Evolutionary conservation across 1,140 invertebrate species (phyloP), one percentile per base, ranked within the genome.

Genomic region (Batillaria attramentaria): DNA sequence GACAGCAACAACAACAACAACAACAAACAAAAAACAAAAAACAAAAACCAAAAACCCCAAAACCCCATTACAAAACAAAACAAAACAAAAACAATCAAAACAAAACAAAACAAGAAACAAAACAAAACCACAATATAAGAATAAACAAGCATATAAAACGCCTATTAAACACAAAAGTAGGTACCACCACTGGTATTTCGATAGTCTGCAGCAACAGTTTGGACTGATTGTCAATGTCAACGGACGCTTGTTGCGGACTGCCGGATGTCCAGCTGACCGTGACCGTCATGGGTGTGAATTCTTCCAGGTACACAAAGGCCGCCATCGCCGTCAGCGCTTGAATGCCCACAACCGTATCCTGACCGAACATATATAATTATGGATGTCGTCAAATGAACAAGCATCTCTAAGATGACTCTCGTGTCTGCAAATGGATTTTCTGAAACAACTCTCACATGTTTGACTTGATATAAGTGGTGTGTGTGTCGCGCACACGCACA

Each of bases 291-390:
- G 73, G 60, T 18, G 50, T 28, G 39, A 72, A 60, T 24, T 54
- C 41, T 4, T 37, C 4, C 5, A 37, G n/a, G 72, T 76, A 78
- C 0, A 76, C 16, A 1, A 57, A 20, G 3, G 20, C 33, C 18
- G 72, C 57, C 35, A 75, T 57, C 2, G 69, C 35, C 13, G 81
- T 57, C 57, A 84, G 50, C 20, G 83, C 83, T 33, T 82, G 41
- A 0, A 84, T 43, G 13, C 78, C 80, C 2, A 80, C 31, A 3
- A 79, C 70, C 6, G 83, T 84, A 62, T 84, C 83, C 83, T 91
- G 84, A 46, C 13, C 2, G 42, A 16, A 68, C 16, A 54, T n/a
- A 33, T 5, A 54, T 31, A 10, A 18, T n/a, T 3, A 28, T 13
- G 50, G 16, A 74, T 16, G 33, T 28, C 4, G 24, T 1, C n/a